Evolutionary conservation across 2,113 vertebrate species (phyloP).

Genomic region (Poicephalus meyeri): DNA sequence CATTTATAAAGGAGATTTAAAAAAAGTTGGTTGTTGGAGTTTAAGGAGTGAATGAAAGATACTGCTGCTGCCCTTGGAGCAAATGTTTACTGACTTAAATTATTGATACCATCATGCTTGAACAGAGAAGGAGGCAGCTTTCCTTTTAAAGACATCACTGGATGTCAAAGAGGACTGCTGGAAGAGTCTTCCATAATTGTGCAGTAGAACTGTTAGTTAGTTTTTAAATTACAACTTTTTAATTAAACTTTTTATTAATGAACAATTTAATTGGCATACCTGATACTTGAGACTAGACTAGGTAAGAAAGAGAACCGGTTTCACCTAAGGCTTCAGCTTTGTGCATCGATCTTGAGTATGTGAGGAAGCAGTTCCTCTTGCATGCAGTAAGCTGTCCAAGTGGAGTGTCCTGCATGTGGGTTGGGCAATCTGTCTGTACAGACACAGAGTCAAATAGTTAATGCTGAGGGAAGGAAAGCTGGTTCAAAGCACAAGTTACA

Average conservation of each 20-base stretch:
- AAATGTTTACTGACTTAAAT: neutral
- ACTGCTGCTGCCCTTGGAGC: neutral
- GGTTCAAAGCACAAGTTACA: neutral
- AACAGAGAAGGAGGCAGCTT: neutral
- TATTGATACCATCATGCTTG: neutral
- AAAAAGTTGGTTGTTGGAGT: neutral
- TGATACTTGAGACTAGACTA: neutral
- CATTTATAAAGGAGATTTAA: neutral
- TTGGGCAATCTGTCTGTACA: fast-evolving
- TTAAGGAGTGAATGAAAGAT: neutral
- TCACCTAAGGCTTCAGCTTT: neutral
- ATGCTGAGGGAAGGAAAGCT: neutral
- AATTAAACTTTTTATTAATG: neutral
- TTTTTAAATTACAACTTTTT: neutral
- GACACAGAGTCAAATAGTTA: neutral
- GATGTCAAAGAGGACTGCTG: neutral
- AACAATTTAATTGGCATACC: neutral
- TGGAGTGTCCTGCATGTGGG: fast-evolving
- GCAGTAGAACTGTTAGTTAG: neutral
- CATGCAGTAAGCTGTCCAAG: fast-evolving
- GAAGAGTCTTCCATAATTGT: neutral
- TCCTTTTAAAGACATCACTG: neutral
- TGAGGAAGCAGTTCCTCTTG: neutral
- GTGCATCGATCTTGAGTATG: neutral
- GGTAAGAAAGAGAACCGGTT: neutral